Conservation (phyloP, 1,140 invertebrate species). For the Anadara kagoshimensis region DNA sequence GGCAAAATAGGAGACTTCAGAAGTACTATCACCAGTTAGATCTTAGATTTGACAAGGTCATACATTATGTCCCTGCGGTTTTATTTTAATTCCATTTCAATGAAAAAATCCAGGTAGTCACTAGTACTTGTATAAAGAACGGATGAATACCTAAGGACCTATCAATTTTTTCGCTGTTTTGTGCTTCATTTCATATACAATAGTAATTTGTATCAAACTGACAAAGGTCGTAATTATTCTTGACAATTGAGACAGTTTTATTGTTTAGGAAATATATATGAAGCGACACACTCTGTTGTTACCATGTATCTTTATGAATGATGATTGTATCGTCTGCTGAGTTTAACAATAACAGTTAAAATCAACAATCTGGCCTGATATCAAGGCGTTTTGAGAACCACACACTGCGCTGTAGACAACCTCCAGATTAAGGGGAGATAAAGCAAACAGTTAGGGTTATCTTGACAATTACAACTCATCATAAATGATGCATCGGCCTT, state of each 20-base stretch:
- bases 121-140: too few species aligned
- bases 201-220: conserved; percentile 21
- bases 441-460: not conserved
- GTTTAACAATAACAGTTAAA: conserved; percentile 5
- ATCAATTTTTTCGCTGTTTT: too few species aligned
- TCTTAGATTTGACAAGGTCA: too few species aligned
- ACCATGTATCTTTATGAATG: conserved; percentile 1
- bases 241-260: conserved; percentile 18
- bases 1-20: too few species aligned
- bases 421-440: not conserved
- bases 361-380: not conserved
- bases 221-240: conserved; percentile 8
- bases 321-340: conserved; percentile 20
- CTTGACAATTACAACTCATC: not conserved
- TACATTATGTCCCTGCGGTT: too few species aligned
- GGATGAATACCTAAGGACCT: too few species aligned
- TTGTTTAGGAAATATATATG: conserved; percentile 17
- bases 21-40: too few species aligned
- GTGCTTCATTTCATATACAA: conserved; percentile 5
- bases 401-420: not conserved
- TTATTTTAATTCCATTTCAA: too few species aligned
- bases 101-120: too few species aligned
- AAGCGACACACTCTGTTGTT: conserved; percentile 13
- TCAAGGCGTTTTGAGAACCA: not conserved
- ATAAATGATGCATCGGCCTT: too few species aligned